Base-by-base conservation (phyloP, 2,888 invertebrate species). In the Leucophenga maculata region DNA sequence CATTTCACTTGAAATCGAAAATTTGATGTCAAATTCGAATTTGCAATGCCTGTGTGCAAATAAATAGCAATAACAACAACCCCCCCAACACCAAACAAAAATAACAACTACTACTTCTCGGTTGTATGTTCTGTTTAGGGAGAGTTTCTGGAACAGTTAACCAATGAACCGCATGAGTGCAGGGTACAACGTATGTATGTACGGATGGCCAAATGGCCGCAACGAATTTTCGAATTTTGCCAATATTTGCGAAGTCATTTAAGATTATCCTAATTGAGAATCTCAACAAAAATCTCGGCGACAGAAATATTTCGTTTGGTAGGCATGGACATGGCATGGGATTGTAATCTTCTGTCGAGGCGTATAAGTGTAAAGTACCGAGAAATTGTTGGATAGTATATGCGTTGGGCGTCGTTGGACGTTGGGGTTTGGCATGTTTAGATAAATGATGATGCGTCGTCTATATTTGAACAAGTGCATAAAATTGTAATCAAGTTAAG, bases 191-290 rank as follows among this genome's bases (percentile, higher is more conserved):
- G 50, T 50, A 14, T 50, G 50, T 50, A 50, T 50, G 50, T 11
- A 48, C 4, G 14, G 18, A 46, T 64, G 62, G 14, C 57, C 67
- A 74, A 77, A 73, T 75, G 72, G 73, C 75, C 77, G 78, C 72
- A 79, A 72, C 85, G 80, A 84, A 85, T 83, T 83, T 82, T 75
- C 79, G 73, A 85, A 84, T 84, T 81, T 81, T 77, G 81, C 85
- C 86, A 86, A 87, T 86, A 86, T 86, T 87, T 87, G 86, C 83
- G 84, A 84, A 86, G 86, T 83, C 87, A 86, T 84, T 84, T 79
- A 77, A 86, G 86, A 87, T 87, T 86, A 85, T 86, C 86, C 86
- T 85, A 82, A 84, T 85, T 86, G 85, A 78, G 85, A 85, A 85
- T 85, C 83, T 82, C 77, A 74, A 76, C 78, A 57, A 64, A 71